phyloP scores from a whole-genome alignment of 2,113 vertebrate species.

The Aptenodytes forsteri region DNA sequence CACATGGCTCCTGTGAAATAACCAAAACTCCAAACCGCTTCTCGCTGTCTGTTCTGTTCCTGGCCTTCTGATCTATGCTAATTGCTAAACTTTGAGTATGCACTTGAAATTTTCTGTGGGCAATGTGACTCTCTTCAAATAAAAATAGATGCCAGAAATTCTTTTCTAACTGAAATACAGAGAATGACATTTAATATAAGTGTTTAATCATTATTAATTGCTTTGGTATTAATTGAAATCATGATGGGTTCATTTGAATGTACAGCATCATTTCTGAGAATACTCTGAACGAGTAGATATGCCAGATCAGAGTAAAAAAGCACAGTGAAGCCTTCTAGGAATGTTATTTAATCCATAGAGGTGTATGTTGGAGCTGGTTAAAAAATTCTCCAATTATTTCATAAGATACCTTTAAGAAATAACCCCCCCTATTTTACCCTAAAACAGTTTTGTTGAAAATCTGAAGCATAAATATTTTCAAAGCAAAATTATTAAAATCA shows the following conservation, averaged over 20 bases:
- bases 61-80: conserved; percentile 66
- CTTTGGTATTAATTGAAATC: conserved; percentile 63
- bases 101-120: conserved; percentile 61
- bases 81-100: conserved; percentile 59
- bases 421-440: neutral
- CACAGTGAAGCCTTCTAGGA: conserved; percentile 24
- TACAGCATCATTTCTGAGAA: conserved; percentile 15
- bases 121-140: conserved; percentile 53
- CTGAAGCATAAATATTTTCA: neutral
- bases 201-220: conserved; percentile 73
- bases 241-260: conserved; percentile 43
- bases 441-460: neutral
- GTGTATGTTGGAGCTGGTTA: neutral
- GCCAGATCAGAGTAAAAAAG: neutral
- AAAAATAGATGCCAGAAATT: conserved; percentile 63
- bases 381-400: neutral
- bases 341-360: neutral
- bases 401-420: neutral
- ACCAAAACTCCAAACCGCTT: conserved; percentile 9
- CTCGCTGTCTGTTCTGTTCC: conserved; percentile 34
- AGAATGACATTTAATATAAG: conserved; percentile 71
- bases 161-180: conserved; percentile 53
- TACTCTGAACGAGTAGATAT: neutral
- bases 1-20: conserved; percentile 21
- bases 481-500: neutral